Base-by-base conservation (phyloP, 2,113 vertebrate species). In the Vidua chalybeata region DNA sequence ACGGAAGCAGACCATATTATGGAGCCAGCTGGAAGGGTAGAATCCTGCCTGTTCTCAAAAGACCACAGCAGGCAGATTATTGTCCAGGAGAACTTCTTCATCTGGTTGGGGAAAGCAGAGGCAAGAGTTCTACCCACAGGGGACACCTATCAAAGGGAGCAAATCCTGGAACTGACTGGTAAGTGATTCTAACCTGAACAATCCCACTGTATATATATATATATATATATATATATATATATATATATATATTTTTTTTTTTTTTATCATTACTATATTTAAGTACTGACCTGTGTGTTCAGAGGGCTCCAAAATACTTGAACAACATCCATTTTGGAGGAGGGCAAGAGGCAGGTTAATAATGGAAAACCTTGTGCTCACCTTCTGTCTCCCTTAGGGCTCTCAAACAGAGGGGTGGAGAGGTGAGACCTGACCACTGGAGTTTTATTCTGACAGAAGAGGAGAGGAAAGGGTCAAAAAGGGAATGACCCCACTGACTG, bases 1-100 rank as follows among this genome's bases (percentile, higher is more conserved):
- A 68, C 13, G 4, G 94, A 93, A 95, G 49, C 88, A 94, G 88
- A 92, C 56, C 85, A 87, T 87, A 92, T 68, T 84, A 75, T 31
- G 27, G 45, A 93, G 72, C 35, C 73, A 94, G 43, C 52, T 59
- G 87, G 73, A 84, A 94, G 20, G 45, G 84, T 8, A 91, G 85
- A 49, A 92, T 20, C 61, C 56, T 94, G 41, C 79, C 68, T 95
- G 64, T 35, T 18, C 41, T 72, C 66, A 3, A 20, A 64, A 93
- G 20, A 90, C 35, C 56, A 89, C 89, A 87, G 35, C 61, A 78
- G 63, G n/a, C 24, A 86, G 43, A 77, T 63, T 48, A 19, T 31
- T 77, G 55, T 87, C 51, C 78, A 74, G 35, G 35, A 86, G 48
- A 93, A 80, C 27, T 78, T 45, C 75, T 87, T 88, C 79, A 49